phyloP scores from a whole-genome alignment of 2,888 invertebrate species.

The Acleris sparsana region DNA sequence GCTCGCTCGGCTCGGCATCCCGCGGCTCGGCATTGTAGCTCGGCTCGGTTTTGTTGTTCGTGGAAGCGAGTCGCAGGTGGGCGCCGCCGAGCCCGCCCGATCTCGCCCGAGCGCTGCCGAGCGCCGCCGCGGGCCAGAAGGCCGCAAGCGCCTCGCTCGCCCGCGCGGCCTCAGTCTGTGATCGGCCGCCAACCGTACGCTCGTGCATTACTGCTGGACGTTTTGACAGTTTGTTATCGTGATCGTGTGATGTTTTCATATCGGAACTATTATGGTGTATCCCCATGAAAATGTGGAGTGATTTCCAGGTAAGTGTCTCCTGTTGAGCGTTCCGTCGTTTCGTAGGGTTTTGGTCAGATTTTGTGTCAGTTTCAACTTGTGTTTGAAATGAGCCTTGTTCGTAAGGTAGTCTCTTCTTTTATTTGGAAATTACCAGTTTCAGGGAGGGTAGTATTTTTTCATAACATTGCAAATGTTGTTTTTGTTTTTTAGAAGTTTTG shows the following conservation, averaged over 20 bases:
- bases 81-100: slow-evolving; percentile 49
- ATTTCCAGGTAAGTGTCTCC: slow-evolving; percentile 75
- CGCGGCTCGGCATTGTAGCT: slow-evolving; percentile 57
- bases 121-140: slow-evolving; percentile 41
- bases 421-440: slow-evolving; percentile 39
- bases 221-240: slow-evolving; percentile 82
- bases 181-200: slow-evolving; percentile 70
- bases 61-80: slow-evolving; percentile 79
- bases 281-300: slow-evolving; percentile 84
- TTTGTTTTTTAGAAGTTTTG: slow-evolving; percentile 8
- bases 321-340: slow-evolving; percentile 4
- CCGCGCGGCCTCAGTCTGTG: slow-evolving; percentile 67
- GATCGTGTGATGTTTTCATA: slow-evolving; percentile 82
- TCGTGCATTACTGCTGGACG: slow-evolving; percentile 73
- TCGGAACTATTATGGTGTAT: slow-evolving; percentile 84
- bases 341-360: slow-evolving; percentile 35
- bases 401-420: slow-evolving; percentile 39
- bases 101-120: slow-evolving; percentile 45
- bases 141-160: slow-evolving; percentile 38
- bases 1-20: slow-evolving; percentile 28
- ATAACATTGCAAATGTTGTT: background rate
- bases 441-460: slow-evolving; percentile 22
- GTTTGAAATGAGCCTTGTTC: slow-evolving; percentile 46
- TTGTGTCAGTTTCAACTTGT: slow-evolving; percentile 49
- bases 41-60: slow-evolving; percentile 73